Percentiles rank a stretch among this genome's conserved stretches.
Conservation (phyloP, 2,113 vertebrate species). For the Scophthalmus maximus region DNA sequence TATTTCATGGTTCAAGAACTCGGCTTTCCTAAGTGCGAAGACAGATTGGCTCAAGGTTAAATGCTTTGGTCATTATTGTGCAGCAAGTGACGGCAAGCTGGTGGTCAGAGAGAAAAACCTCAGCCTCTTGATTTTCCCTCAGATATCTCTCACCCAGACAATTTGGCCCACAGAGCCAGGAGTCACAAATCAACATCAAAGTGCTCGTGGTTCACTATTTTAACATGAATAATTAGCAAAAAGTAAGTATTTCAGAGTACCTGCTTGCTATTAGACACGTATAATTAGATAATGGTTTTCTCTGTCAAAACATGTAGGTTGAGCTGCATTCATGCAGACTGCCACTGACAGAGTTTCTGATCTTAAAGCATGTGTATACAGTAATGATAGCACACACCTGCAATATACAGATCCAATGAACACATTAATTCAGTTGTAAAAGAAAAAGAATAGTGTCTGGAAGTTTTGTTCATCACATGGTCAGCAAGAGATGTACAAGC, state of each 20-base stretch:
- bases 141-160: constrained; percentile 59
- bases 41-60: constrained; percentile 80
- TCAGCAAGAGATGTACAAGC: too few species aligned
- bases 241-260: constrained; percentile 1
- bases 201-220: constrained; percentile 22
- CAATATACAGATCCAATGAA: neutral
- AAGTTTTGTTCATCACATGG: too few species aligned
- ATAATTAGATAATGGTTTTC: neutral
- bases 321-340: neutral
- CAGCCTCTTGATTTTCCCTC: constrained; percentile 52
- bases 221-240: constrained; percentile 48
- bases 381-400: neutral
- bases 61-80: constrained; percentile 78
- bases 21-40: constrained; percentile 71
- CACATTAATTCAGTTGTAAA: too few species aligned
- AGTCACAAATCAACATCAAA: constrained; percentile 55
- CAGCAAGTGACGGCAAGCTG: constrained; percentile 63
- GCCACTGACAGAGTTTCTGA: neutral
- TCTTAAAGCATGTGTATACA: neutral
- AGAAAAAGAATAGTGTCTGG: too few species aligned
- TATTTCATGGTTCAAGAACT: constrained; percentile 80
- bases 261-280: constrained; percentile 9
- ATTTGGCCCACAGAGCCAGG: constrained; percentile 37
- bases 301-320: constrained; percentile 11
- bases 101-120: too few species aligned